These are phyloP conservation scores for Thumatha senex DNA, from an alignment of 2,888 invertebrate species.

Conservation along the genomic window DNA sequence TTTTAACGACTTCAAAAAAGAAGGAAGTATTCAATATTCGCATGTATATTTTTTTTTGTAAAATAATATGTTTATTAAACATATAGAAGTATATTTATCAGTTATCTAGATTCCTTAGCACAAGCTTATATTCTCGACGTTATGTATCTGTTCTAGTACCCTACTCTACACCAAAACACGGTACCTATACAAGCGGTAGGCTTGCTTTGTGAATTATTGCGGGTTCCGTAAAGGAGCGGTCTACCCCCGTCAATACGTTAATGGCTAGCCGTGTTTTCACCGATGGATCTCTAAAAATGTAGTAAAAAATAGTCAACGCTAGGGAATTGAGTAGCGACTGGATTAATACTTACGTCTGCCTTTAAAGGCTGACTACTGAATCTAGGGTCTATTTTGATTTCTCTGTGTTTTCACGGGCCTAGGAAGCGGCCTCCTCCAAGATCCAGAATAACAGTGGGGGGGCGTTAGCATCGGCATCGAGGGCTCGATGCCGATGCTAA, in stretches of 20 bases:
- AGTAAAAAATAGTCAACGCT: slow-evolving; percentile 54
- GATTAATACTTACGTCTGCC: slow-evolving; percentile 27
- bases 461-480: too few relatives aligned
- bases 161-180: slow-evolving; percentile 52
- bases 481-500: too few relatives aligned
- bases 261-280: slow-evolving; percentile 65
- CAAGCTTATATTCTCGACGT: too few relatives aligned
- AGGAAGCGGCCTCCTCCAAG: too few relatives aligned
- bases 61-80: too few relatives aligned
- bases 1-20: too few relatives aligned
- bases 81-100: not conserved
- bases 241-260: slow-evolving; percentile 73
- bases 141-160: slow-evolving; percentile 15
- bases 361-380: not conserved
- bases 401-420: too few relatives aligned
- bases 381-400: too few relatives aligned
- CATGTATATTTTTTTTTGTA: too few relatives aligned
- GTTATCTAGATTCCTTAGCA: too few relatives aligned
- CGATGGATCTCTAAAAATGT: slow-evolving; percentile 62
- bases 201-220: slow-evolving; percentile 81
- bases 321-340: slow-evolving; percentile 45
- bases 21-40: too few relatives aligned
- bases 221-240: slow-evolving; percentile 58
- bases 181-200: slow-evolving; percentile 61
- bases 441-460: too few relatives aligned